These are phyloP conservation scores for Archegozetes longisetosus DNA, from an alignment of 1,140 invertebrate genomes.

Conservation along the genomic window DNA sequence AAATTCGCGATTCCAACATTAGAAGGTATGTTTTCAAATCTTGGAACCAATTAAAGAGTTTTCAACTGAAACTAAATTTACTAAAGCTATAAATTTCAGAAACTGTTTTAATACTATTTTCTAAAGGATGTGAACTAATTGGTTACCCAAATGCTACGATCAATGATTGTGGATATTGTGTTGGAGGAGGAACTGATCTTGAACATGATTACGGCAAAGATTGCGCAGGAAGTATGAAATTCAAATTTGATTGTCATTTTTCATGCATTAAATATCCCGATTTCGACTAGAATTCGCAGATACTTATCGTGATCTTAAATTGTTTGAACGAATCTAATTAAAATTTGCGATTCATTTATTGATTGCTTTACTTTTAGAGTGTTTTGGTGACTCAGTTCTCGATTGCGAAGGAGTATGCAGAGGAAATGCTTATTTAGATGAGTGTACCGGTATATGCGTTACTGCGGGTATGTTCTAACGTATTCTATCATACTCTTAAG, in stretches of 20 bases:
- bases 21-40: neutral
- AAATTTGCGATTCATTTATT: neutral
- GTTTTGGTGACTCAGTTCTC: conserved; percentile 10
- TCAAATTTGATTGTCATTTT: neutral
- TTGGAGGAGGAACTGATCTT: conserved; percentile 20
- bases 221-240: conserved; percentile 15
- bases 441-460: conserved; percentile 21
- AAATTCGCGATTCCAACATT: neutral
- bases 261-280: no score
- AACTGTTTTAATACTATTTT: no score
- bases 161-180: conserved; percentile 24
- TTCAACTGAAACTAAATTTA: no score
- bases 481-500: neutral
- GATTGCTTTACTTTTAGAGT: neutral
- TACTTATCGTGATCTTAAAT: no score
- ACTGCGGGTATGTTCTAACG: conserved; percentile 2
- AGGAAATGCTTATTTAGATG: conserved; percentile 22
- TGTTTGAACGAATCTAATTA: neutral
- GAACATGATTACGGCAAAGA: conserved; percentile 20
- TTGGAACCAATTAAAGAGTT: no score
- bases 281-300: no score
- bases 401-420: conserved; percentile 22
- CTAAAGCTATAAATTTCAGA: no score
- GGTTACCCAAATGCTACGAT: conserved; percentile 20
- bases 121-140: conserved; percentile 4